These are phyloP conservation scores for Formicarius rufipectus DNA, from an alignment of 2,113 vertebrate species.

Conservation along the genomic window DNA sequence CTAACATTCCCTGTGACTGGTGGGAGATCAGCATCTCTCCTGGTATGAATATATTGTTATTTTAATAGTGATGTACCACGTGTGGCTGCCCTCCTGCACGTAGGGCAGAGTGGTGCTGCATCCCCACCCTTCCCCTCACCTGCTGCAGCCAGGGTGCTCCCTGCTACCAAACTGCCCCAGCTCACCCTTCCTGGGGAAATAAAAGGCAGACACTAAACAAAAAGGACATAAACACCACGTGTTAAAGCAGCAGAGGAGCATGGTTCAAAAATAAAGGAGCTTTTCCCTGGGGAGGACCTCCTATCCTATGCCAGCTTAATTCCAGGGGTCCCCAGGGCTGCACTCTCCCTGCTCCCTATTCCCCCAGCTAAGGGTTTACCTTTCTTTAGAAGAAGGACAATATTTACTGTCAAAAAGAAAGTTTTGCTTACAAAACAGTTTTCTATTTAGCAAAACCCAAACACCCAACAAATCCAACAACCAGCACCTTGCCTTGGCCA, in stretches of 20 bases:
- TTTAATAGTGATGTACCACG: background rate
- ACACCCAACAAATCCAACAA: background rate
- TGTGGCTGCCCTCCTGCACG: background rate
- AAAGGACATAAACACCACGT: fast-evolving
- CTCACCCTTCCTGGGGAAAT: background rate
- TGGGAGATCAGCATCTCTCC: background rate
- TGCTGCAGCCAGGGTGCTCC: background rate
- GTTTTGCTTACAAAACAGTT: background rate
- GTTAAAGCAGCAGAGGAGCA: background rate
- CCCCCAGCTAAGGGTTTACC: background rate
- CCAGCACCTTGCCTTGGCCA: background rate
- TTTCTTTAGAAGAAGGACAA: background rate
- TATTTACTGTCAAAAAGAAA: background rate
- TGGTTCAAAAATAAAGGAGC: background rate
- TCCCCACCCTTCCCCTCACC: background rate
- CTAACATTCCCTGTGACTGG: background rate
- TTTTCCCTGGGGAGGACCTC: background rate
- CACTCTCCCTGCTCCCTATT: background rate
- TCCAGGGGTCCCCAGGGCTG: background rate
- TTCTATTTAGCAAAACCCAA: background rate
- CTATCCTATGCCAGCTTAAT: fast-evolving
- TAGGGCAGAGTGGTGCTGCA: background rate
- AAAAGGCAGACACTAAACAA: background rate
- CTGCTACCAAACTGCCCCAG: background rate
- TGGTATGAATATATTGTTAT: background rate